These are phyloP conservation scores for Hyles euphorbiae DNA, from an alignment of 1,140 invertebrate species.

Conservation along the genomic window DNA sequence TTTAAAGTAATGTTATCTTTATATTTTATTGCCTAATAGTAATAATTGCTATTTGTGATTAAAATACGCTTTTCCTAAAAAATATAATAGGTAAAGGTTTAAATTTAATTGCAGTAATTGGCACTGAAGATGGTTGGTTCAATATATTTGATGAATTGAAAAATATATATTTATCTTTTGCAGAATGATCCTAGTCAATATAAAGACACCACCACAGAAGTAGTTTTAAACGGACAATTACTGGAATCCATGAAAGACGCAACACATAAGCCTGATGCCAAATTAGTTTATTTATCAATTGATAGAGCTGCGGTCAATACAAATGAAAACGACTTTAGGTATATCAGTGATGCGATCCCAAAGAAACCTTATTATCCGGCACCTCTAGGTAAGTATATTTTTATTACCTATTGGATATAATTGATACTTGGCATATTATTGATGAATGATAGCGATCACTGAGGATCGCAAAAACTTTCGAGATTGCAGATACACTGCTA, in stretches of 20 bases:
- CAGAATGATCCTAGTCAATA: constrained; percentile 9
- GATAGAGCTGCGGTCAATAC: constrained; percentile 44
- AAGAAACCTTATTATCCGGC: constrained; percentile 66
- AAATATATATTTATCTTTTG: constrained; percentile 1
- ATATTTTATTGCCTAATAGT: no score
- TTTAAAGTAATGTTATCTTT: no score
- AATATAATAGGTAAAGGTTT: no score
- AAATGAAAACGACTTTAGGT: constrained; percentile 66
- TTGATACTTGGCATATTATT: no score
- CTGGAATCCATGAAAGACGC: constrained; percentile 38
- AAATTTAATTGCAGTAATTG: no score
- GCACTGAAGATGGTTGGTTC: no score
- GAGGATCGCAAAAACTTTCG: no score
- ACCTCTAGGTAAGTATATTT: constrained; percentile 51
- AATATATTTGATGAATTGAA: neutral
- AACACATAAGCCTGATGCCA: constrained; percentile 17
- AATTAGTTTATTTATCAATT: constrained; percentile 51
- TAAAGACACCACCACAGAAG: constrained; percentile 8
- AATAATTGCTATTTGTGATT: no score
- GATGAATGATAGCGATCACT: no score
- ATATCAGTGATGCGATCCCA: constrained; percentile 65
- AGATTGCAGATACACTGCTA: no score
- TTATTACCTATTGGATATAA: no score
- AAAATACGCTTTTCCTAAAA: no score
- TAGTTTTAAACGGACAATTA: constrained; percentile 36